A percentile compares a stretch with the other conserved stretches of the same genome.
Evolutionary conservation across 2,797 vertebrate genomes (phyloP).

Genomic region (Philypnodon macrostomus): DNA sequence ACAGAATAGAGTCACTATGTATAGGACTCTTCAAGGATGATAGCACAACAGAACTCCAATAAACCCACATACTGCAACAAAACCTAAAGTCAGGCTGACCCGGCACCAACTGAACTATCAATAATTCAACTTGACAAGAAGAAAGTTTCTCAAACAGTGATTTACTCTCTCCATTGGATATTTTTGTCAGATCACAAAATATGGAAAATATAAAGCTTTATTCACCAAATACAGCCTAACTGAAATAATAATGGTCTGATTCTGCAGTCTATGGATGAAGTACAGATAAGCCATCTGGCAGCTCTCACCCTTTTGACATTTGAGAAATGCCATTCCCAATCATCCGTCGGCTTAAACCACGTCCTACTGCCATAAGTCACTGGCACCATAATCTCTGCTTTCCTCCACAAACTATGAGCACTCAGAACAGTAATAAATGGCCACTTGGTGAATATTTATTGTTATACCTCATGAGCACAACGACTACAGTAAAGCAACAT

Average conservation of each 20-base stretch:
- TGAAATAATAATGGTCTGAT: conserved; percentile 31
- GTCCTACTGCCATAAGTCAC: conserved; percentile 29
- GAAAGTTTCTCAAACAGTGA: neutral
- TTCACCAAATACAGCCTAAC: conserved; percentile 11
- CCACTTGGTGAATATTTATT: too few species aligned
- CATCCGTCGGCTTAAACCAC: conserved; percentile 44
- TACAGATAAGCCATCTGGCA: conserved; percentile 44
- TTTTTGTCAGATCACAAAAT: conserved; percentile 1
- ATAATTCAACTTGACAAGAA: neutral
- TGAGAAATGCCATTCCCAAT: conserved; percentile 52
- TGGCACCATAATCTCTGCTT: conserved; percentile 29
- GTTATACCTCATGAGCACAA: too few species aligned
- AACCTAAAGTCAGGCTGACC: neutral
- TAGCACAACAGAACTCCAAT: neutral
- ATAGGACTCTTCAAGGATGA: neutral
- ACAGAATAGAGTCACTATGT: neutral
- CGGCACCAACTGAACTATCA: neutral
- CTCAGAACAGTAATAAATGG: too few species aligned
- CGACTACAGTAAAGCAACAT: too few species aligned
- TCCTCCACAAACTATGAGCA: too few species aligned
- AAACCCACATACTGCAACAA: neutral
- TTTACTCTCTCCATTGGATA: conserved; percentile 9
- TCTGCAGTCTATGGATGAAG: conserved; percentile 21
- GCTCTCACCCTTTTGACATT: conserved; percentile 56
- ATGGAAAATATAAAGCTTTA: neutral